Percentiles rank a stretch among this genome's conserved stretches.
phyloP scores from a whole-genome alignment of 2,888 invertebrate species.

The Serrognathus titanus region DNA sequence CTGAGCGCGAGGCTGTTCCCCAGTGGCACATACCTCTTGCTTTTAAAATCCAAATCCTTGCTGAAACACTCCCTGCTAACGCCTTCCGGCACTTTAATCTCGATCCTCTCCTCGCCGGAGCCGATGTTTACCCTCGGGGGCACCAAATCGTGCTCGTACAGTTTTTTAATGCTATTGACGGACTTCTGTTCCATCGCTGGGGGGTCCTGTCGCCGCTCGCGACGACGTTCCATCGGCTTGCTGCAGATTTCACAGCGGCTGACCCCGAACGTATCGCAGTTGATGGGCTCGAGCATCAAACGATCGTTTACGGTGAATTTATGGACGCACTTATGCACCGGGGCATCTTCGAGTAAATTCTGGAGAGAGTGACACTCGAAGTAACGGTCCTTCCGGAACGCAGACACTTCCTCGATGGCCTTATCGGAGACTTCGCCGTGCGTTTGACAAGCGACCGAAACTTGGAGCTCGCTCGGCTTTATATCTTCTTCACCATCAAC shows the following conservation, averaged over 20 bases:
- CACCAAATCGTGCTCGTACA: constrained; percentile 11
- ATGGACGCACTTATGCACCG: constrained; percentile 53
- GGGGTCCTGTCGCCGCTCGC: not conserved
- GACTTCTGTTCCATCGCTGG: not conserved
- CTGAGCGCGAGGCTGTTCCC: constrained; percentile 14
- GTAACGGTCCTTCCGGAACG: constrained; percentile 57
- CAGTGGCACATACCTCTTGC: not conserved
- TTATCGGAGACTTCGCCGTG: not conserved
- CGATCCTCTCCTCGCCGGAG: constrained; percentile 11
- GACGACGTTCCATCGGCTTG: constrained; percentile 42
- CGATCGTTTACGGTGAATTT: constrained; percentile 58
- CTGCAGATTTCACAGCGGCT: constrained; percentile 54
- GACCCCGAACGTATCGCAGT: constrained; percentile 48
- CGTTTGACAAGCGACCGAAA: not conserved
- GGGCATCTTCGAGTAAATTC: constrained; percentile 41
- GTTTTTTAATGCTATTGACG: not conserved
- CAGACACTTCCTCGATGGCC: constrained; percentile 34
- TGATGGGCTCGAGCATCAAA: constrained; percentile 55
- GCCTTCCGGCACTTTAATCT: constrained; percentile 13
- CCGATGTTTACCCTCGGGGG: constrained; percentile 13
- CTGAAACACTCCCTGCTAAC: constrained; percentile 10
- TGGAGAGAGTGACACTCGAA: constrained; percentile 59
- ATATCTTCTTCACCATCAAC: not conserved
- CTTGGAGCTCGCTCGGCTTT: not conserved
- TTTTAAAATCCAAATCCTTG: not conserved